phyloP scores from a whole-genome alignment of 2,797 vertebrate genomes.

The Hafferia zeledoni region DNA sequence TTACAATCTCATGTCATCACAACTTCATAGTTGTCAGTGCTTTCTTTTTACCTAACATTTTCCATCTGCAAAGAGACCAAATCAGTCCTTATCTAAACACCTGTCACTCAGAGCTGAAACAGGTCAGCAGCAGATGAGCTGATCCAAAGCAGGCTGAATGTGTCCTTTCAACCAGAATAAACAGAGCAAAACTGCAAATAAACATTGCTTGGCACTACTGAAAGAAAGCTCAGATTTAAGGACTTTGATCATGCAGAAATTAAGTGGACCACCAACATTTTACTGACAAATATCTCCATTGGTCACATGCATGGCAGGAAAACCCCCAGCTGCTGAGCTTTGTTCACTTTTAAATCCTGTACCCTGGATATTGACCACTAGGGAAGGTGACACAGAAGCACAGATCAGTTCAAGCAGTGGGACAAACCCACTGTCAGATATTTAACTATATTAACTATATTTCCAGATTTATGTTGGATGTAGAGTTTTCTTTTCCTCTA shows the following conservation, averaged over 20 bases:
- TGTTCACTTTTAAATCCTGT: neutral
- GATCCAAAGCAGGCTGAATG: conserved; percentile 46
- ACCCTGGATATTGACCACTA: neutral
- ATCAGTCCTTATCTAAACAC: conserved; percentile 69
- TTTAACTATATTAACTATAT: neutral
- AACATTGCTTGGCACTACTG: conserved; percentile 57
- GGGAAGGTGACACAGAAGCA: neutral
- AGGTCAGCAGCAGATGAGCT: conserved; percentile 27
- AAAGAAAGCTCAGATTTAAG: conserved; percentile 50
- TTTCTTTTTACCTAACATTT: conserved; percentile 25
- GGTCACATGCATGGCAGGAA: conserved; percentile 32
- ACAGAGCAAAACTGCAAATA: conserved; percentile 68
- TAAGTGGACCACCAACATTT: conserved; percentile 62
- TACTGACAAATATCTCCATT: conserved; percentile 44
- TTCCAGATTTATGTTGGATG: neutral
- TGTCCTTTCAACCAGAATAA: conserved; percentile 67
- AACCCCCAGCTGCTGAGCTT: conserved; percentile 36
- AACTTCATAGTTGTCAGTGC: neutral
- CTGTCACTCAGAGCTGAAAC: conserved; percentile 59
- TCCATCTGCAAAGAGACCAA: conserved; percentile 37
- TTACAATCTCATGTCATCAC: neutral
- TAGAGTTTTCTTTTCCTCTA: neutral
- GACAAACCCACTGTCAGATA: neutral
- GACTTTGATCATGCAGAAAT: conserved; percentile 66
- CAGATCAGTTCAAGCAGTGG: neutral